phyloP scores from a whole-genome alignment of 2,888 invertebrate species.

The Ctenicera cuprea region DNA sequence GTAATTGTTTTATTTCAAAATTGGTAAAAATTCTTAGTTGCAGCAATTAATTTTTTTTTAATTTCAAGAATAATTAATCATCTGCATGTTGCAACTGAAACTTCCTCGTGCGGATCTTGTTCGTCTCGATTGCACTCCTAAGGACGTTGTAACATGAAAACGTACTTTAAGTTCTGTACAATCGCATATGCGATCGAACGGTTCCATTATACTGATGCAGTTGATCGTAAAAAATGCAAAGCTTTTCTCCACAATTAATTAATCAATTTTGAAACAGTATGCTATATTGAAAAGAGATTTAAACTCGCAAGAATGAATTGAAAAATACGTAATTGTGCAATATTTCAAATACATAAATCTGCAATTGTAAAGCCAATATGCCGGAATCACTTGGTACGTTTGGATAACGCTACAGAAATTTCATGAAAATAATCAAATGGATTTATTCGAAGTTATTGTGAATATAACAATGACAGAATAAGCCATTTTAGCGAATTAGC shows the following conservation, averaged over 20 bases:
- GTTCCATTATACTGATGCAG: background rate
- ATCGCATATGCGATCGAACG: background rate
- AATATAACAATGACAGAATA: background rate
- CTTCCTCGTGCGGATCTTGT: background rate
- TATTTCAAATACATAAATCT: constrained; percentile 6
- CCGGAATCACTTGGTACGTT: background rate
- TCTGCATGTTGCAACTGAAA: background rate
- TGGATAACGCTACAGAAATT: no score
- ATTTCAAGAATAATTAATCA: background rate
- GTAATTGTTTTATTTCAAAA: no score
- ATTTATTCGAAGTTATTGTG: background rate
- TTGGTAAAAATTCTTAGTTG: no score
- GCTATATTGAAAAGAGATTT: background rate
- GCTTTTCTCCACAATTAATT: background rate
- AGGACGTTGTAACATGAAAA: background rate
- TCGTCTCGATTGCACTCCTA: background rate
- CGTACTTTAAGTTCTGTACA: background rate
- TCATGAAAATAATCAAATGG: background rate
- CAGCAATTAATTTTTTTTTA: no score
- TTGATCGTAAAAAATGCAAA: background rate
- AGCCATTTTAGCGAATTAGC: background rate
- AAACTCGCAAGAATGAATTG: background rate
- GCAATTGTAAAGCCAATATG: constrained; percentile 12
- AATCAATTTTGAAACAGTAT: background rate
- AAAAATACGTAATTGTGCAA: background rate